These are phyloP conservation scores for Drosophila parabipectinata DNA, from an alignment of 1,140 invertebrate species.

Conservation along the genomic window DNA sequence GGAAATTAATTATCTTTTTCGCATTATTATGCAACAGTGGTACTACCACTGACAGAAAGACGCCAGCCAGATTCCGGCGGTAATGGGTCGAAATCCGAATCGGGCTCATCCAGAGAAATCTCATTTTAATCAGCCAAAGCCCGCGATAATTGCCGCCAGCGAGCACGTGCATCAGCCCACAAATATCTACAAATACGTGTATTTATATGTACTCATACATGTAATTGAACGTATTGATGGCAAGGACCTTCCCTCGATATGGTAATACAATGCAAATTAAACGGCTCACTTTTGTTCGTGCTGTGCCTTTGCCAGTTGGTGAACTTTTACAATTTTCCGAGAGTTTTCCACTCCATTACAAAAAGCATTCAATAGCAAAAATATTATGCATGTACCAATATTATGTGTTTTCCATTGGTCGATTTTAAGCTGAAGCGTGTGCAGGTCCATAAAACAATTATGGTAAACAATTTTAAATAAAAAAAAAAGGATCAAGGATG, in stretches of 20 bases:
- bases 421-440: conserved; percentile 33
- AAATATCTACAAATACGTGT: conserved; percentile 13
- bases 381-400: conserved; percentile 8
- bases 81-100: conserved; percentile 1
- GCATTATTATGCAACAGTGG: conserved; percentile 30
- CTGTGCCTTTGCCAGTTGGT: neutral
- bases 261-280: conserved; percentile 48
- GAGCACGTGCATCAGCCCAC: conserved; percentile 26
- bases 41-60: conserved; percentile 1
- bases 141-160: conserved; percentile 38
- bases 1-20: conserved; percentile 43
- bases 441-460: conserved; percentile 51
- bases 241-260: conserved; percentile 24
- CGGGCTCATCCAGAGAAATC: conserved; percentile 21
- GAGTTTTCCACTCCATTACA: conserved; percentile 53
- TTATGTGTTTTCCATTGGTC: conserved; percentile 9
- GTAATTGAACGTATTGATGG: conserved; percentile 39
- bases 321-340: conserved; percentile 15
- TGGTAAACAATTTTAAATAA: conserved; percentile 40
- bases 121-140: conserved; percentile 40
- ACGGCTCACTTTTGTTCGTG: conserved; percentile 24
- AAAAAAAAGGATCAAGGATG: conserved; percentile 6
- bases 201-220: neutral
- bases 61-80: neutral
- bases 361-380: conserved; percentile 20